A percentile compares a stretch with the other conserved stretches of the same genome.
These are phyloP conservation scores for Nothobranchius furzeri DNA, from an alignment of 2,113 vertebrate genomes.

Conservation along the genomic window DNA sequence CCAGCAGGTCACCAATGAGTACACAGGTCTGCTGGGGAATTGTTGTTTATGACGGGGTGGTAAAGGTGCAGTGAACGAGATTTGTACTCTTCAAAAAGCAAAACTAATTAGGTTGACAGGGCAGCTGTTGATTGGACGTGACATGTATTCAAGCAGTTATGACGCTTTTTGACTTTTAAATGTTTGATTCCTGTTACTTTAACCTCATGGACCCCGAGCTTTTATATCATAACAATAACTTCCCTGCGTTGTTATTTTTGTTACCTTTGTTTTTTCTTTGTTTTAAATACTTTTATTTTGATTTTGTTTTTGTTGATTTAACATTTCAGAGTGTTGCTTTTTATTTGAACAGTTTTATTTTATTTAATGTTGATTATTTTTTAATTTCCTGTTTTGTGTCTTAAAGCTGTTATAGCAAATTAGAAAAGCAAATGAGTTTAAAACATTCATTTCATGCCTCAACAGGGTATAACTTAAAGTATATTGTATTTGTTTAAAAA, in stretches of 20 bases:
- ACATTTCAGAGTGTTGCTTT: too few species aligned
- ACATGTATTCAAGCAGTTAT: neutral
- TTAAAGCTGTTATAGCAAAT: too few species aligned
- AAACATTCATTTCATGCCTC: too few species aligned
- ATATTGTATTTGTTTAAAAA: too few species aligned
- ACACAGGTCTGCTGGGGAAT: conserved; percentile 30
- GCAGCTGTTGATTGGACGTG: neutral
- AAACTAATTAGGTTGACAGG: neutral
- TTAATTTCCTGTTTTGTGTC: too few species aligned
- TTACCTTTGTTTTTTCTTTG: too few species aligned
- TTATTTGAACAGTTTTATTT: too few species aligned
- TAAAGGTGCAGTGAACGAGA: neutral
- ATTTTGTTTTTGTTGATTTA: too few species aligned
- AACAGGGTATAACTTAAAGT: too few species aligned
- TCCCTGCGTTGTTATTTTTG: neutral
- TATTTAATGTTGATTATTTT: too few species aligned
- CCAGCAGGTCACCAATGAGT: conserved; percentile 53
- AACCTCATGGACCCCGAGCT: neutral
- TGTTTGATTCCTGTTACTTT: neutral
- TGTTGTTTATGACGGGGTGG: conserved; percentile 10
- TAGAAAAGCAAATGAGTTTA: too few species aligned
- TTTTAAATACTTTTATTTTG: too few species aligned
- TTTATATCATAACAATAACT: neutral
- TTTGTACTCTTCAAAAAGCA: neutral
- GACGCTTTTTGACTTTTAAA: neutral